Percentiles rank a stretch among this genome's conserved stretches.
Evolutionary conservation across 2,888 invertebrate species (phyloP).

Genomic region (Bellardia bayeri): DNA sequence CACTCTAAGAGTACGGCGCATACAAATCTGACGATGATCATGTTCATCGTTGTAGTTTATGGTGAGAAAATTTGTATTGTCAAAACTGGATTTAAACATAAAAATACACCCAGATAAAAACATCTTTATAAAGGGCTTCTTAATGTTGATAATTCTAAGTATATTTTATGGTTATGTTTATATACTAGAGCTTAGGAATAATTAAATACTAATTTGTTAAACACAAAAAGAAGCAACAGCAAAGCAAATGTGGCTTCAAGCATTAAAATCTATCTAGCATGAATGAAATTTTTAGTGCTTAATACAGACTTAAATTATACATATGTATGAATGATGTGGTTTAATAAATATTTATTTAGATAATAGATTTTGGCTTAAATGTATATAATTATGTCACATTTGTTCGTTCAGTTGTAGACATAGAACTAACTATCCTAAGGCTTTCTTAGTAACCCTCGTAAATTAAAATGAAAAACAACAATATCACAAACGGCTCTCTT

Average conservation of each 20-base stretch:
- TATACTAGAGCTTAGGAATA: slow-evolving; percentile 23
- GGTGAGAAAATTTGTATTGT: slow-evolving; percentile 61
- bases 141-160: not conserved
- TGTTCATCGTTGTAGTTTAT: slow-evolving; percentile 27
- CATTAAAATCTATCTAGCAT: not conserved
- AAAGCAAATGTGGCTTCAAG: not conserved
- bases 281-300: slow-evolving; percentile 10
- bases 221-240: not conserved
- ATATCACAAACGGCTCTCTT: too few relatives aligned
- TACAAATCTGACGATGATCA: slow-evolving; percentile 23
- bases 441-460: too few relatives aligned
- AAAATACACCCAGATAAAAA: slow-evolving; percentile 30
- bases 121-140: slow-evolving; percentile 47
- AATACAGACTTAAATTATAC: not conserved
- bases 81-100: slow-evolving; percentile 53
- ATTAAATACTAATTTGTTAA: slow-evolving; percentile 51
- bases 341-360: not conserved
- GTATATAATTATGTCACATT: too few relatives aligned
- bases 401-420: too few relatives aligned
- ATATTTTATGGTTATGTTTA: slow-evolving; percentile 34
- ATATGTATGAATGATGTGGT: not conserved
- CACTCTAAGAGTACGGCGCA: not conserved
- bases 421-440: too few relatives aligned
- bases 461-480: too few relatives aligned
- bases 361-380: too few relatives aligned